Evolutionary conservation across 2,797 vertebrate genomes (phyloP).

Genomic region (Tachyglossus aculeatus): DNA sequence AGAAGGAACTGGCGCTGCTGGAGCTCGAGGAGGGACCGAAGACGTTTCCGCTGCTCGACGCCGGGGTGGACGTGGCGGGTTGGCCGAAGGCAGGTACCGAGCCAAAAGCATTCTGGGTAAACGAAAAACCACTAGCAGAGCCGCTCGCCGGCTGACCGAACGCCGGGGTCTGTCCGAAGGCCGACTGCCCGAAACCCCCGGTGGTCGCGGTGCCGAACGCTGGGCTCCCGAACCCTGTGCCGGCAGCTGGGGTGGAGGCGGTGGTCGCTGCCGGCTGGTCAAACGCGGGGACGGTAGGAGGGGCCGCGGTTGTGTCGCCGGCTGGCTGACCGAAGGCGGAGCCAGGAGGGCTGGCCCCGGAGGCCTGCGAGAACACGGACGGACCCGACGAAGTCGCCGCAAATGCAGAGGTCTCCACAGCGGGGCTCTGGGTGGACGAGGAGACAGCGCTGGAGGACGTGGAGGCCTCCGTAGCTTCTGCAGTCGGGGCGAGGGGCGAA

Average conservation of each 20-base stretch:
- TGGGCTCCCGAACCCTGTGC: constrained; percentile 65
- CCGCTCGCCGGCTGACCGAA: constrained; percentile 73
- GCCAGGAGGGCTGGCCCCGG: constrained; percentile 54
- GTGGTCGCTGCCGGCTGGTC: constrained; percentile 63
- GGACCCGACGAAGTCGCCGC: constrained; percentile 44
- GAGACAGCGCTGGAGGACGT: constrained; percentile 13
- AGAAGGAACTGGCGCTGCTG: constrained; percentile 81
- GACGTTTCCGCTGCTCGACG: constrained; percentile 71
- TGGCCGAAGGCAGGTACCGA: constrained; percentile 79
- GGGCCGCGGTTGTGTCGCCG: constrained; percentile 33
- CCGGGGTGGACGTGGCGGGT: constrained; percentile 65
- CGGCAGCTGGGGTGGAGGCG: neutral
- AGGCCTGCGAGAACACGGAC: constrained; percentile 57
- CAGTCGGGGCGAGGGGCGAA: neutral
- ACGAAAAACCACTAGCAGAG: constrained; percentile 70
- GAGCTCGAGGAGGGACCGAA: constrained; percentile 78
- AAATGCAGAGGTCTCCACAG: constrained; percentile 41
- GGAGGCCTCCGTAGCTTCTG: constrained; percentile 18
- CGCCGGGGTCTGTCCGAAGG: constrained; percentile 80
- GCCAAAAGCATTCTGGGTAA: constrained; percentile 76
- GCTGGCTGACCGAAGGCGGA: constrained; percentile 77
- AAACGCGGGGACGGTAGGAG: constrained; percentile 58
- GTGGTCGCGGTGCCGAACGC: constrained; percentile 72
- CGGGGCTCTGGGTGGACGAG: constrained; percentile 27
- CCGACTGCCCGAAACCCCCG: constrained; percentile 82